Evolutionary conservation across 2,113 vertebrate species (phyloP), one percentile per base, ranked within the genome.

Genomic region (Zosterops lateralis): DNA sequence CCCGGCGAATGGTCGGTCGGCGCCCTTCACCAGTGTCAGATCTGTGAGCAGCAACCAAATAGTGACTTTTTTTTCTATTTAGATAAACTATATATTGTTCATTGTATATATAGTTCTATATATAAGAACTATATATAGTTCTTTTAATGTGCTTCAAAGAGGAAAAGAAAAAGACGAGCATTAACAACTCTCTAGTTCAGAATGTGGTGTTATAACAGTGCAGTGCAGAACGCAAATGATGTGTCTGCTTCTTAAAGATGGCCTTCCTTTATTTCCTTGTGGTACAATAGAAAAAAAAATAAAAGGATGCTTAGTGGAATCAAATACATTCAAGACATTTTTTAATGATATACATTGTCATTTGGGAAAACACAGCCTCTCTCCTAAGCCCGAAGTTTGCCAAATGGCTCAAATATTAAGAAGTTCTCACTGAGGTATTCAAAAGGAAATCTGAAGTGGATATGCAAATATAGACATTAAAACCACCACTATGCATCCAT

Each of bases 1-100:
- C 99, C n/a, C 98, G 97, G 80, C 98, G 97, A 96, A 99, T 99
- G 32, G 98, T 99, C 7, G 99, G 98, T 57, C 98, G 96, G 62
- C 92, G 98, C 50, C 98, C 97, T 31, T 99, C 98, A 45, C 98
- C 98, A 12, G 98, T 97, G 14, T 99, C 98, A n/a, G 99, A 98
- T 96, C 99, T 99, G 96, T 15, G 72, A 92, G 47, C 2, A 82
- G 57, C 29, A 90, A 40, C 64, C 9, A 92, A 60, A 90, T 3
- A 56, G 10, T 1, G 12, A 20, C 4, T 7, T 40, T 29, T 48
- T 60, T 38, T 25, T 3, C 58, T 50, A 22, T 56, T 81, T 54
- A 17, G n/a, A 58, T 32, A 15, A 45, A 36, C 62, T 11, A 16
- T 17, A 31, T 31, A 24, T 36, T 68, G 5, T 31, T 20, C 45